These are phyloP conservation scores for Orycteropus afer DNA, from an alignment of 2,113 vertebrate species.

Conservation along the genomic window DNA sequence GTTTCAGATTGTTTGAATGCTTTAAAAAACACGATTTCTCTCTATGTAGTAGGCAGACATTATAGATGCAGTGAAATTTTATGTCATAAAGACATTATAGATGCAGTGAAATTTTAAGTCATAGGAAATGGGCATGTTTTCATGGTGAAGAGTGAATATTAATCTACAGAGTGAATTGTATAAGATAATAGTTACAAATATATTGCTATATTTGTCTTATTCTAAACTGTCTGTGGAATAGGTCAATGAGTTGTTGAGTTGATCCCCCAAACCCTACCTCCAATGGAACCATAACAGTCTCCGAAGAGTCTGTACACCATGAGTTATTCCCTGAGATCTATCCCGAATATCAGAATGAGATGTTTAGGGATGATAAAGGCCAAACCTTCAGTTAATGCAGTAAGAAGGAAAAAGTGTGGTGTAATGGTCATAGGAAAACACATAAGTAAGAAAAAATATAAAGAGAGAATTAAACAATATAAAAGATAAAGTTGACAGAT, in stretches of 20 bases:
- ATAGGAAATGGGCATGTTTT: neutral
- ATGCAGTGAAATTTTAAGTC: neutral
- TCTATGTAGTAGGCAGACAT: neutral
- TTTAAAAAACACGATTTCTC: conserved; percentile 52
- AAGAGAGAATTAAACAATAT: neutral
- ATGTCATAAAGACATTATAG: neutral
- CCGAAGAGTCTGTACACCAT: neutral
- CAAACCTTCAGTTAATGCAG: neutral
- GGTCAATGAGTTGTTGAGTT: neutral
- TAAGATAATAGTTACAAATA: neutral
- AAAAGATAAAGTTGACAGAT: neutral
- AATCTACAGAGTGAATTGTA: neutral
- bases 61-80: neutral
- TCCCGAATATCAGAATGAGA: neutral
- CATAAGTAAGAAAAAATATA: neutral
- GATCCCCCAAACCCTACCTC: neutral
- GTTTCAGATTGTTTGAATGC: neutral
- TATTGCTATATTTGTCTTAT: neutral
- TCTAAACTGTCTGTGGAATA: neutral
- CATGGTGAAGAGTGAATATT: neutral
- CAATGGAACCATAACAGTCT: neutral
- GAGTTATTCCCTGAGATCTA: neutral
- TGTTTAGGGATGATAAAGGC: neutral
- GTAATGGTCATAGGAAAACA: neutral
- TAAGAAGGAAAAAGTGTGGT: neutral